Evolutionary conservation across 2,113 vertebrate species (phyloP).

Genomic region (Sphaerodactylus townsendi): DNA sequence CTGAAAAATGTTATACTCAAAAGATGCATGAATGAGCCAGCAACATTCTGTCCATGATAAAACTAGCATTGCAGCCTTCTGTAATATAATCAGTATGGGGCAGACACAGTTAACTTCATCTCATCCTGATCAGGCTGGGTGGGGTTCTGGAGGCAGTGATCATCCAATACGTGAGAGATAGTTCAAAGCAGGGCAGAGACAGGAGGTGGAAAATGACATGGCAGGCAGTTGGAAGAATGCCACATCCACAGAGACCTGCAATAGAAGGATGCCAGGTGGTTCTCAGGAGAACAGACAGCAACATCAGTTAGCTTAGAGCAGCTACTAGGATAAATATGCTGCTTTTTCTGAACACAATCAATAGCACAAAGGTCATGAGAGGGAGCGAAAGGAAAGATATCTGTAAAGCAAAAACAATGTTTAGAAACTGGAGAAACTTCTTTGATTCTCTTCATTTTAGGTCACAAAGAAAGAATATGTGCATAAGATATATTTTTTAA

Average conservation of each 20-base stretch:
- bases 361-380: not conserved
- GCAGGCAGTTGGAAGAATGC: fast-evolving
- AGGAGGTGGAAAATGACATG: not conserved
- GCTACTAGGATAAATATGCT: not conserved
- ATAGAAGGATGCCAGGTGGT: not conserved
- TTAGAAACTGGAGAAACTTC: not conserved
- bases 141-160: slow-evolving; percentile 51
- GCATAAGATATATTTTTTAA: not conserved
- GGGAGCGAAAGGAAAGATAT: not conserved
- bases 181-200: fast-evolving
- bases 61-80: slow-evolving; percentile 15
- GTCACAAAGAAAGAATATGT: not conserved
- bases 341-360: not conserved
- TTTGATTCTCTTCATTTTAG: not conserved
- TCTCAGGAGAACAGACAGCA: fast-evolving
- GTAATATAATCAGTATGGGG: slow-evolving; percentile 58
- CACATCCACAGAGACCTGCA: not conserved
- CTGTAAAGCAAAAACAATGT: not conserved
- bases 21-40: slow-evolving; percentile 37
- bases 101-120: slow-evolving; percentile 54
- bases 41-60: slow-evolving; percentile 60
- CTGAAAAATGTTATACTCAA: not conserved
- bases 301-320: not conserved
- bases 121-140: slow-evolving; percentile 53
- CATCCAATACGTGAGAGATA: slow-evolving; percentile 37